Conservation (phyloP, 1,140 invertebrate species). For the Maconellicoccus hirsutus region DNA sequence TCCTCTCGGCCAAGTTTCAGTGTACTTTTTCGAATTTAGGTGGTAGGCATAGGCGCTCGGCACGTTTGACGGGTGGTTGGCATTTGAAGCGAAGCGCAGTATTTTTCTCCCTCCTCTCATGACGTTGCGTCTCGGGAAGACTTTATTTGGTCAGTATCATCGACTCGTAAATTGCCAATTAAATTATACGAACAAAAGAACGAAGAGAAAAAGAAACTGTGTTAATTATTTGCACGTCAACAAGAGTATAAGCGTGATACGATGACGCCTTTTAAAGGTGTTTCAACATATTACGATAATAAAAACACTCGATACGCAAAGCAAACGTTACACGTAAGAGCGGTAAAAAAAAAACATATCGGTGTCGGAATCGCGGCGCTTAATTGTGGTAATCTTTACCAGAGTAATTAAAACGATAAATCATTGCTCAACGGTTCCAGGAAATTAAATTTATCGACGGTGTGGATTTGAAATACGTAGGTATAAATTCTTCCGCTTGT, state of each 20-base stretch:
- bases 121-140: too few relatives aligned
- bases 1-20: too few relatives aligned
- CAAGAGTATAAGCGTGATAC: background rate
- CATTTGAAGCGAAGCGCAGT: too few relatives aligned
- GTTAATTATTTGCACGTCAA: too few relatives aligned
- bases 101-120: too few relatives aligned
- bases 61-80: too few relatives aligned
- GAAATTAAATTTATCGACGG: slow-evolving; percentile 9
- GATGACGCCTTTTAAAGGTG: background rate
- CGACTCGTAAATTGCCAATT: slow-evolving; percentile 1
- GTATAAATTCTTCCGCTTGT: background rate
- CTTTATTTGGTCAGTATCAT: background rate
- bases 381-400: background rate
- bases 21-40: too few relatives aligned
- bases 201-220: too few relatives aligned
- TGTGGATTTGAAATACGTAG: background rate
- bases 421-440: slow-evolving; percentile 7
- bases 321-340: too few relatives aligned
- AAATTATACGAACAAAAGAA: background rate
- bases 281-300: background rate
- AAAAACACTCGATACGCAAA: background rate
- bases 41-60: too few relatives aligned
- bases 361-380: background rate
- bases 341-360: too few relatives aligned
- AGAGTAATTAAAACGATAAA: slow-evolving; percentile 1